phyloP scores from a whole-genome alignment of 2,888 invertebrate species.

The Cantharis nigra region DNA sequence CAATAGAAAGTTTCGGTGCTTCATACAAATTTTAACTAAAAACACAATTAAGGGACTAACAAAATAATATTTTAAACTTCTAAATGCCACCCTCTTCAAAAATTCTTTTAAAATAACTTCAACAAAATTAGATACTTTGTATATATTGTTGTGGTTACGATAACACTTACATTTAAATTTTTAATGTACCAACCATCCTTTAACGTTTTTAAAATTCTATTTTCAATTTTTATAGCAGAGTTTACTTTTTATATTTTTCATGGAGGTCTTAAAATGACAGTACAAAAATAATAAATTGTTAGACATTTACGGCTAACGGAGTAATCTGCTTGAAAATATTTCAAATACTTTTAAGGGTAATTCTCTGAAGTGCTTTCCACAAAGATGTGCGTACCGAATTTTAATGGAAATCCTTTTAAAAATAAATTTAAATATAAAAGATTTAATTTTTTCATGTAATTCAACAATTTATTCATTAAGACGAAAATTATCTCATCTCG shows the following conservation, averaged over 20 bases:
- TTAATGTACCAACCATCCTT: neutral
- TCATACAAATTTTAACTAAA: no score
- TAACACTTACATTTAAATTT: neutral
- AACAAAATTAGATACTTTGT: neutral
- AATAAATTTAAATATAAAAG: neutral
- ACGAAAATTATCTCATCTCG: neutral
- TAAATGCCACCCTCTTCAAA: no score
- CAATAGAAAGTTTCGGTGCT: no score
- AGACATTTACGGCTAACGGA: conserved; percentile 10
- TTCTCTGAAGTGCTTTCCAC: conserved; percentile 4
- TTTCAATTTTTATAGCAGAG: neutral
- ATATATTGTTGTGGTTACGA: neutral
- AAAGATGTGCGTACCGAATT: conserved; percentile 7
- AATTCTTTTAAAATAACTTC: no score
- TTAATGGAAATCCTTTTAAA: conserved; percentile 8
- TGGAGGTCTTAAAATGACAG: conserved; percentile 15
- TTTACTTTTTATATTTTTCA: conserved; percentile 2
- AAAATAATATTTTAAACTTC: no score
- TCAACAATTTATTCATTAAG: neutral
- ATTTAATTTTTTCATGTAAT: neutral
- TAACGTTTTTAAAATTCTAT: neutral
- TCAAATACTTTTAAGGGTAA: conserved; percentile 11
- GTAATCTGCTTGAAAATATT: conserved; percentile 17
- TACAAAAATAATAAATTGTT: conserved; percentile 23
- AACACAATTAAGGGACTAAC: no score